Evolutionary conservation across 2,113 vertebrate species (phyloP), one percentile per base, ranked within the genome.

Genomic region (Boulengeromyrus knoepffleri): DNA sequence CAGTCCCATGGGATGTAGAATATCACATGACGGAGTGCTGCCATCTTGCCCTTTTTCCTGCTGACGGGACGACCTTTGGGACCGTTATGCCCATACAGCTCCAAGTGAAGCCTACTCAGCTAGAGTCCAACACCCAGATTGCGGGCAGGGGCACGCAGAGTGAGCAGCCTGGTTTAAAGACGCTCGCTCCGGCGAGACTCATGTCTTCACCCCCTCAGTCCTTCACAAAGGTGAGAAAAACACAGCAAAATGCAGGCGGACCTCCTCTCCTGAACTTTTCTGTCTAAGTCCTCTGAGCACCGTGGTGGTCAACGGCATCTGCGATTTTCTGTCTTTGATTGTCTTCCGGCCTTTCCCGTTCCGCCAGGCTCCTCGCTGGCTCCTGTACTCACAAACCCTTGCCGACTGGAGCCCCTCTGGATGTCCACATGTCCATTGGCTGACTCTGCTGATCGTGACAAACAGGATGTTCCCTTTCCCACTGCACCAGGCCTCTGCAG

Each of bases 331-430:
- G 17, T 27, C 45, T 45, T 50, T 49, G 80, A 85, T 58, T 3
- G 19, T 47, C 46, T 53, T 87, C 85, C 12, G 70, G n/a, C 12
- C 58, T 87, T 77, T 87, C 85, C 56, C 36, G 21, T 58, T 87
- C 52, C 52, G 70, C 80, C 70, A 53, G 50, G 62, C 47, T 62
- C 42, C 45, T 21, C 2, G 9, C 36, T 21, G 39, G 10, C 31
- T 45, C 77, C 13, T 19, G 13, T 5, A 19, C 45, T 47, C 47
- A 27, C 46, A 50, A 5, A 5, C 27, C 31, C 88, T 19, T n/a
- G 50, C 84, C 91, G 90, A 91, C 90, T 94, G 92, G 94, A 92
- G 91, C 90, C 90, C 77, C 93, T 94, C 94, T 94, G 94, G 89
- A 93, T 49, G 8, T 56, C 91, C 92, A 74, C 92, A 91, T 92